Base-by-base conservation (phyloP, 2,888 invertebrate species). In the Rotaria macrura region DNA sequence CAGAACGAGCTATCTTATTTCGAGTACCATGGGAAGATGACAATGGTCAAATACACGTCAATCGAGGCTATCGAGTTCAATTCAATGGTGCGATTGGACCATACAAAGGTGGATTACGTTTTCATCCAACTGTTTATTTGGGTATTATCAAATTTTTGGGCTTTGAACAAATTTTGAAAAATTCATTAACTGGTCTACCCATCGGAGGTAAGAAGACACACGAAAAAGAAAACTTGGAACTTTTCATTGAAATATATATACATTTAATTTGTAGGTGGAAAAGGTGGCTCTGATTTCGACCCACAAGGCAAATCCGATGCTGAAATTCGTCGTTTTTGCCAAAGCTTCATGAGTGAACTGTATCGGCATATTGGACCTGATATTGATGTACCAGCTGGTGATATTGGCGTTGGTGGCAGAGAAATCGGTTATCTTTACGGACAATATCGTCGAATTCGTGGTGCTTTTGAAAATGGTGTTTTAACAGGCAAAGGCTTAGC, bases 381-480 rank as follows among this genome's bases (percentile, higher is more conserved):
- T 65, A 34, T 65, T 65, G 65, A 65, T 65, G 20, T 65, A 65
- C 65, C 65, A 34, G 65, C 65, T 65, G 65, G 65, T 65, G 65
- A 65, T 20, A 65, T 65, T 65, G 65, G 65, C 38, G 65, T 65
- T 65, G 65, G 65, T 20, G 65, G 65, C 12, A 4, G 65, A 17
- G 65, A 65, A 65, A 65, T 65, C 25, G 40, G 79, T n/a, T 43
- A 43, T 79, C 12, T 79, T 10, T 79, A 79, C 14, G 79, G 79
- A 43, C 79, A 79, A 43, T 79, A 79, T 43, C 40, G 79, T 25
- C 79, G 79, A 43, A 79, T 79, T 43, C 40, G 40, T 43, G 79
- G 79, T 79, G 79, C 79, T 79, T 79, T 43, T n/a, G 79, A 79
- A n/a, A 43, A 43, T 43, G 79, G 79, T 79, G 79, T 79, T 6